Base-by-base conservation (phyloP, 2,113 vertebrate genomes). In the Python bivittatus region DNA sequence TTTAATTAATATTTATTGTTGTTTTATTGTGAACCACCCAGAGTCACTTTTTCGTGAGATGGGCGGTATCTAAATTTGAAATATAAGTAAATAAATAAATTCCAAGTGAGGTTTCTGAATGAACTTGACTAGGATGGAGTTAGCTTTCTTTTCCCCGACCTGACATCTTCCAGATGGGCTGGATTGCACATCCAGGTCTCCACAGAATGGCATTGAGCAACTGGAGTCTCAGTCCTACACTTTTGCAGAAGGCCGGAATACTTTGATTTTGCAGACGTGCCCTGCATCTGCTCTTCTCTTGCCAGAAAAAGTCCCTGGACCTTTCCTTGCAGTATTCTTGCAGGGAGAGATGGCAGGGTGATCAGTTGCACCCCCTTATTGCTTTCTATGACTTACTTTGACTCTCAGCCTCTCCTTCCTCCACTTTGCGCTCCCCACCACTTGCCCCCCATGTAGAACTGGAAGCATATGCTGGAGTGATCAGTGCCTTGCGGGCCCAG, bases 391-490 rank as follows among this genome's bases (percentile, higher is more conserved):
- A 20, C 10, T 4, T n/a, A 23, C 52, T 15, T n/a, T 27, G 95
- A 93, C 96, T 97, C 94, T 93, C 87, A 79, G 95, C 97, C 94
- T 96, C 91, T 84, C 95, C 0, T 94, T 29, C 0, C 85, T 96
- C 68, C 95, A 0, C 20, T 52, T 52, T 20, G 1, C 13, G 12
- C 6, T 48, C 22, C 20, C 5, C 6, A n/a, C n/a, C n/a, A n/a
- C n/a, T n/a, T n/a, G n/a, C 38, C 22, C 22, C 90, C 91, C 61
- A 96, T 93, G 93, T 97, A 99, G 99, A 99, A 97, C 97, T 99
- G 98, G 99, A 99, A 97, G 99, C 99, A 3, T 99, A 99, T 52
- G 99, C 99, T 42, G 99, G 99, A n/a, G 99, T 99, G 91, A 99
- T 99, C 97, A 99, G 99, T 95, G 99, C 99, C 92, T 98, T 99